A percentile compares a stretch with the other conserved stretches of the same genome.
Conservation (phyloP, 2,113 vertebrate species). For the Chaetops frenatus region DNA sequence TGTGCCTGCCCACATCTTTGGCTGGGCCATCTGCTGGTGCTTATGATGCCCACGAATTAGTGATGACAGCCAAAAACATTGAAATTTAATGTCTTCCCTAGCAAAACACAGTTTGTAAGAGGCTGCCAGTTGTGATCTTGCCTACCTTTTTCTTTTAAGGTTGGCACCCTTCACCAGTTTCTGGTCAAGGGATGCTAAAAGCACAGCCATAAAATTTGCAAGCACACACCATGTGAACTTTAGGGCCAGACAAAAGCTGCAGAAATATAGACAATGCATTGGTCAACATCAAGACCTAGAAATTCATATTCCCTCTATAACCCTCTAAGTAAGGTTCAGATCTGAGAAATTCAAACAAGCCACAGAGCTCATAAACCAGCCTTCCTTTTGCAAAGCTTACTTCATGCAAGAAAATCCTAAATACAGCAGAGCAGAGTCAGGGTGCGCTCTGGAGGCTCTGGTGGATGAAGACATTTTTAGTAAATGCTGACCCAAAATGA, state of each 20-base stretch:
- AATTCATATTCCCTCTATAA: neutral
- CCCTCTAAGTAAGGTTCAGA: neutral
- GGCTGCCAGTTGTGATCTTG: neutral
- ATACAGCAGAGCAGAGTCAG: neutral
- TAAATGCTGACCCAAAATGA: neutral
- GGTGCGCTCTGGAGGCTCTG: neutral
- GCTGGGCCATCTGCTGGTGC: conserved; percentile 25
- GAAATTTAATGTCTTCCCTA: neutral
- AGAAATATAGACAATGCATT: neutral
- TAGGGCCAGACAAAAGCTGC: neutral
- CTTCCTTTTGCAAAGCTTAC: neutral
- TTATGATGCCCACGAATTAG: neutral
- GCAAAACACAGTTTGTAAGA: neutral
- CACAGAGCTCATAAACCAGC: neutral
- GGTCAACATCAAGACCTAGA: neutral
- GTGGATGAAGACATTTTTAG: neutral
- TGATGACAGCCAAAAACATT: neutral
- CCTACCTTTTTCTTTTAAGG: neutral
- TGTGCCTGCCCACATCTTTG: neutral
- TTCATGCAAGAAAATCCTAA: neutral
- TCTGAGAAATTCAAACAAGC: neutral
- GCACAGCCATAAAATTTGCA: neutral
- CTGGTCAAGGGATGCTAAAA: neutral
- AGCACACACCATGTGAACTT: neutral
- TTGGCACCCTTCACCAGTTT: neutral